Percentiles rank a stretch among this genome's conserved stretches.
Evolutionary conservation across 2,888 invertebrate species (phyloP).

Genomic region (Yponomeuta evonymella): DNA sequence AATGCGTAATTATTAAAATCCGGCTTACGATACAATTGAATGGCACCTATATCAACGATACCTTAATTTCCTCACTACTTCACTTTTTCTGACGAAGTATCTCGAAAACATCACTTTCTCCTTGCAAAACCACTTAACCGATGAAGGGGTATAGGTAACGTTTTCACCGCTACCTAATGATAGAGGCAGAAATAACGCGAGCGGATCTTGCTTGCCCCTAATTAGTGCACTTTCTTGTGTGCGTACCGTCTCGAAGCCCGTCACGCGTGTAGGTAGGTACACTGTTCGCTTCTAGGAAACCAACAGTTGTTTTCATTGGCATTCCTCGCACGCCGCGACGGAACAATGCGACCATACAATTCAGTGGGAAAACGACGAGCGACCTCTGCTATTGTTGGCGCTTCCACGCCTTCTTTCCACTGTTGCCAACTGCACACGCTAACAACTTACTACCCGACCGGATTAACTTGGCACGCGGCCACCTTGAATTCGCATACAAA

Average conservation of each 20-base stretch:
- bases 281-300: slow-evolving; percentile 60
- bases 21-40: too few species aligned
- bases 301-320: slow-evolving; percentile 66
- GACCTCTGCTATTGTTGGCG: slow-evolving; percentile 46
- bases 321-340: slow-evolving; percentile 53
- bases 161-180: background rate
- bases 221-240: slow-evolving; percentile 51
- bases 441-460: background rate
- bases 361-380: slow-evolving; percentile 16
- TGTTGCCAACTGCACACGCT: slow-evolving; percentile 33
- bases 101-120: too few species aligned
- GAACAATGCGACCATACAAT: slow-evolving; percentile 15
- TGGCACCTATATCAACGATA: too few species aligned
- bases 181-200: slow-evolving; percentile 2
- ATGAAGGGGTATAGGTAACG: background rate
- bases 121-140: too few species aligned
- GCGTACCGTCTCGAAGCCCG: slow-evolving; percentile 56
- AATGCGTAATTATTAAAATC: too few species aligned
- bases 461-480: too few species aligned
- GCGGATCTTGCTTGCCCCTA: slow-evolving; percentile 37
- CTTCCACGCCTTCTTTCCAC: slow-evolving; percentile 29
- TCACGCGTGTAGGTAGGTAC: slow-evolving; percentile 45
- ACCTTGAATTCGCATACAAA: too few species aligned
- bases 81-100: too few species aligned
- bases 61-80: too few species aligned